A percentile compares a stretch with the other conserved stretches of the same genome.
These are phyloP conservation scores for Gobiocypris rarus DNA, from an alignment of 2,113 vertebrate species.

Conservation along the genomic window DNA sequence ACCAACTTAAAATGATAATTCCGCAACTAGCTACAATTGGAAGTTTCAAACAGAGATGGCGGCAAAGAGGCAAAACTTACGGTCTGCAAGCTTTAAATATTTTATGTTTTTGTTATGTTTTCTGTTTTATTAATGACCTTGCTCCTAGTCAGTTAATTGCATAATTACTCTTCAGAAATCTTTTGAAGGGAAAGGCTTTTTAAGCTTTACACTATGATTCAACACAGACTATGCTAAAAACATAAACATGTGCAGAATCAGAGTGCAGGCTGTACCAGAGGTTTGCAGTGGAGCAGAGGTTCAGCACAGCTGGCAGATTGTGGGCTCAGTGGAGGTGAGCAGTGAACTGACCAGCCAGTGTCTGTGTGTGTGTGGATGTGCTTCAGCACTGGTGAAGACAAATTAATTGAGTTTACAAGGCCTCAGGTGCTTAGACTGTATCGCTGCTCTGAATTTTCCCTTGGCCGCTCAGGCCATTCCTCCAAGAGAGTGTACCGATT, in stretches of 20 bases:
- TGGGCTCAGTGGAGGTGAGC: constrained; percentile 17
- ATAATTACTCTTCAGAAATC: neutral
- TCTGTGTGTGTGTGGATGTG: neutral
- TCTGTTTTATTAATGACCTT: too few species aligned
- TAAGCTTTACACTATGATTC: too few species aligned
- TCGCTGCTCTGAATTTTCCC: constrained; percentile 16
- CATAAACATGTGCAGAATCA: neutral
- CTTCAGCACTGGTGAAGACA: constrained; percentile 33
- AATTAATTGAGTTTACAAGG: constrained; percentile 26
- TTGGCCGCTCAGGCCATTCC: constrained; percentile 3
- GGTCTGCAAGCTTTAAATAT: too few species aligned
- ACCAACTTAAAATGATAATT: too few species aligned
- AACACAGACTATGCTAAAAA: neutral
- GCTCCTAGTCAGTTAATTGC: neutral
- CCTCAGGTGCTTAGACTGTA: constrained; percentile 16
- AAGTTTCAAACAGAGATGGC: too few species aligned
- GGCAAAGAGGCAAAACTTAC: too few species aligned
- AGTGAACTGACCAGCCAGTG: constrained; percentile 1
- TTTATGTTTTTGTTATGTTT: too few species aligned
- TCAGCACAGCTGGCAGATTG: constrained; percentile 8
- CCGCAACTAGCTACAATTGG: too few species aligned
- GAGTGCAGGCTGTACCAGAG: too few species aligned
- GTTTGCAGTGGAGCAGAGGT: neutral
- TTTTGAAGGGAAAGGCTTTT: neutral
- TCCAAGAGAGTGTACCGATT: constrained; percentile 17